phyloP scores from a whole-genome alignment of 2,888 invertebrate genomes.

The Aricia artaxerxes region DNA sequence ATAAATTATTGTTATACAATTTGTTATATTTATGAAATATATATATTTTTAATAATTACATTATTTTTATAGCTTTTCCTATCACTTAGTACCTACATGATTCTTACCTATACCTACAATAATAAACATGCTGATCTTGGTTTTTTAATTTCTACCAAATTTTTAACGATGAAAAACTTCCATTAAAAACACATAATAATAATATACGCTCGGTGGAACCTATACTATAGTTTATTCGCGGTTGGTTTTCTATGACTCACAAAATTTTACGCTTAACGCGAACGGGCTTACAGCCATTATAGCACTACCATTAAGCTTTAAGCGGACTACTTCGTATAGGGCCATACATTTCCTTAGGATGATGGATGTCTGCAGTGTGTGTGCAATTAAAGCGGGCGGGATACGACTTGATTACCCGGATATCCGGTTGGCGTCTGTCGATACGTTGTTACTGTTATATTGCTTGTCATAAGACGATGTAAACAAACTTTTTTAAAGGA shows the following conservation, averaged over 20 bases:
- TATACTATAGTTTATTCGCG: too few species aligned
- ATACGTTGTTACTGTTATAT: not conserved
- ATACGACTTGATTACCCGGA: constrained; percentile 12
- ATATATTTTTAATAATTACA: not conserved
- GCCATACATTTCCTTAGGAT: not conserved
- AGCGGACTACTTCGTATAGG: not conserved
- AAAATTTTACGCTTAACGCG: too few species aligned
- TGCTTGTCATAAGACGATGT: not conserved
- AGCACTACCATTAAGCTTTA: not conserved
- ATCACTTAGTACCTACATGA: too few species aligned
- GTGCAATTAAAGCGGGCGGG: constrained; percentile 1
- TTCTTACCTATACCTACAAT: not conserved
- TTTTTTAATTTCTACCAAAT: too few species aligned
- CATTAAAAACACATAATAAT: too few species aligned
- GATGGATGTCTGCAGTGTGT: not conserved
- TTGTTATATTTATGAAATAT: not conserved
- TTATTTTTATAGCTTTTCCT: not conserved
- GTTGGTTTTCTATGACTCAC: too few species aligned
- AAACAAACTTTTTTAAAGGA: not conserved
- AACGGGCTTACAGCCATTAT: too few species aligned
- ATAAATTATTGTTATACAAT: constrained; percentile 7
- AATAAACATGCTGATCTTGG: not conserved
- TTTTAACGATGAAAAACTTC: too few species aligned
- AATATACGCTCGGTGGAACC: too few species aligned
- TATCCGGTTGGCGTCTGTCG: not conserved